A percentile compares a stretch with the other conserved stretches of the same genome.
These are phyloP conservation scores for Ruditapes philippinarum DNA, from an alignment of 1,140 invertebrate genomes.

Conservation along the genomic window DNA sequence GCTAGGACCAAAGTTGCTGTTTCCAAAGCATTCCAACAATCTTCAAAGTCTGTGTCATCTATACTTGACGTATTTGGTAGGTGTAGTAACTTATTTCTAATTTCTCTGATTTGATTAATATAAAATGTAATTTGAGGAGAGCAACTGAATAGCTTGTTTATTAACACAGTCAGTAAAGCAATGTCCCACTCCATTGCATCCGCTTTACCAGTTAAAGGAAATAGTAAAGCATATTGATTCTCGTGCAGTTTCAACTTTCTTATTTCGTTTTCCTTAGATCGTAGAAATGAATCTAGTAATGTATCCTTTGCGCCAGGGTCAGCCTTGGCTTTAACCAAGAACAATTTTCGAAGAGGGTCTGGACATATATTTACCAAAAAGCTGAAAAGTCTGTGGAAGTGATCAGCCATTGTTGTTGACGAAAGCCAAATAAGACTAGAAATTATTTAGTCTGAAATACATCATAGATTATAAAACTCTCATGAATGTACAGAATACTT, in stretches of 20 bases:
- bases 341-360: neutral
- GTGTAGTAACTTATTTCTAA: slow-evolving; percentile 1
- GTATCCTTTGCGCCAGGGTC: neutral
- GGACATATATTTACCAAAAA: neutral
- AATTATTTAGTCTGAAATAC: too few relatives aligned
- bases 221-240: neutral
- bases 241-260: neutral
- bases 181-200: slow-evolving; percentile 8
- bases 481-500: too few relatives aligned
- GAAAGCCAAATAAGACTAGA: too few relatives aligned
- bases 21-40: neutral
- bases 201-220: neutral
- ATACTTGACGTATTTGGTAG: neutral
- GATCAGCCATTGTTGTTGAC: neutral
- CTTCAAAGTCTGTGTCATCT: neutral
- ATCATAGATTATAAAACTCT: too few relatives aligned
- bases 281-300: neutral
- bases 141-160: neutral
- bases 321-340: neutral
- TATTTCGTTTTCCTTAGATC: neutral
- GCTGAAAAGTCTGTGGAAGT: neutral
- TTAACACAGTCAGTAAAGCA: neutral
- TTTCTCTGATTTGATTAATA: neutral
- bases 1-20: neutral
- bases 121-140: too few relatives aligned